phyloP scores from a whole-genome alignment of 2,888 invertebrate genomes.

The Tipula unca region DNA sequence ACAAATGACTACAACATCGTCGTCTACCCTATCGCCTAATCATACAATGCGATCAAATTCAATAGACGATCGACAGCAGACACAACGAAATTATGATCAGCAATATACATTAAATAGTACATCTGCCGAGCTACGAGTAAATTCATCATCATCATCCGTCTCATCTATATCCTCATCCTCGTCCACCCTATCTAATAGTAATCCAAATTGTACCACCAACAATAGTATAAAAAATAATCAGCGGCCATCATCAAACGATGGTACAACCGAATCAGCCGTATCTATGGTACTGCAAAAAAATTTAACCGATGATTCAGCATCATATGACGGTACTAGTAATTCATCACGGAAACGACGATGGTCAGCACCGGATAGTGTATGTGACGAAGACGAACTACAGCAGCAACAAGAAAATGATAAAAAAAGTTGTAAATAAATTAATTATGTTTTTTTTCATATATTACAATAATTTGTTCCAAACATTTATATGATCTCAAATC shows the following conservation, averaged over 20 bases:
- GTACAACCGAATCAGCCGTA: not conserved
- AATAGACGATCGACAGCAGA: not conserved
- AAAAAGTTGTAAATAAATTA: not conserved
- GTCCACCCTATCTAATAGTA: not conserved
- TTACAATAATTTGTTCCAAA: not conserved
- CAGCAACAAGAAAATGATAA: slow-evolving; percentile 19
- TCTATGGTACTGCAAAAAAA: not conserved
- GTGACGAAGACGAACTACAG: slow-evolving; percentile 34
- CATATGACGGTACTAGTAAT: slow-evolving; percentile 21
- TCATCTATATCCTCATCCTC: not conserved
- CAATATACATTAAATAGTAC: not conserved
- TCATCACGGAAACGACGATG: slow-evolving; percentile 39
- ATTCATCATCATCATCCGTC: not conserved
- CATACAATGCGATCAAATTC: not conserved
- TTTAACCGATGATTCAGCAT: slow-evolving; percentile 19
- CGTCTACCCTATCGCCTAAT: not conserved
- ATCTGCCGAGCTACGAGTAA: not conserved
- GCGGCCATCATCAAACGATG: not conserved
- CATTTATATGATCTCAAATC: not conserved
- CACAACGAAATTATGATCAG: not conserved
- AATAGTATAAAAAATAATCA: not conserved
- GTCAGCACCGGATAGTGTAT: slow-evolving; percentile 46
- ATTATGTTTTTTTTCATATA: not conserved
- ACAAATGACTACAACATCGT: not conserved
- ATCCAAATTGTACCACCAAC: slow-evolving; percentile 1